Conservation (phyloP, 2,888 invertebrate species). For the Coelogynopora nodosa region DNA sequence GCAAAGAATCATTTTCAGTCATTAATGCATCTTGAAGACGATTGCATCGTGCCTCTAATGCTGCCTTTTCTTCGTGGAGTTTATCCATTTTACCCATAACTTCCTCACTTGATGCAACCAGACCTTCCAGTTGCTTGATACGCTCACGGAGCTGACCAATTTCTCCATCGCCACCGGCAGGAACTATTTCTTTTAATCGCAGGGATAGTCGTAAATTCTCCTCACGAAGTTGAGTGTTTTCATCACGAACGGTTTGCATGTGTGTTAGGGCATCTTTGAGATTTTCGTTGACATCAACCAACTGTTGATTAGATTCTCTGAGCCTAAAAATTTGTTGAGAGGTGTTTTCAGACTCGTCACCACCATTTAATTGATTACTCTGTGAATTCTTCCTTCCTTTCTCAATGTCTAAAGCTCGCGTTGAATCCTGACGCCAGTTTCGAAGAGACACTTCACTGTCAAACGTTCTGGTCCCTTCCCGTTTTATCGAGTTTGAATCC, state of each 20-base stretch:
- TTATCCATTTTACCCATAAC: background rate
- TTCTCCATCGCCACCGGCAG: background rate
- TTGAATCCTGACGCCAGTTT: slow-evolving; percentile 18
- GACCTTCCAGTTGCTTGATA: background rate
- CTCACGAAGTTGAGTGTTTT: background rate
- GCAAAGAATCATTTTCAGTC: slow-evolving; percentile 16
- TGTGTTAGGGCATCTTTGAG: background rate
- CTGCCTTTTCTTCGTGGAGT: background rate
- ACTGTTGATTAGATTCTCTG: background rate
- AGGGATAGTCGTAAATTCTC: background rate
- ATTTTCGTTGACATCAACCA: background rate
- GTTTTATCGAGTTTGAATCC: background rate
- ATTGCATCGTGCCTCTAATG: background rate
- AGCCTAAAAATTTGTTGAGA: background rate
- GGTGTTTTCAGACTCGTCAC: background rate
- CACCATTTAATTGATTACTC: background rate
- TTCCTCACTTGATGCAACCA: background rate
- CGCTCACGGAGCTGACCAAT: background rate
- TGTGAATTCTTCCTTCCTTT: background rate
- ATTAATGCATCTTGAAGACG: slow-evolving; percentile 3
- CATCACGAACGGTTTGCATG: background rate
- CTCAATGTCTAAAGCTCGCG: background rate
- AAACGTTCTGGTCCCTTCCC: background rate
- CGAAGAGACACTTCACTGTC: background rate
- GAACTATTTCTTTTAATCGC: background rate